Conservation (phyloP, 2,797 vertebrate genomes). For the Heterohyrax brucei region DNA sequence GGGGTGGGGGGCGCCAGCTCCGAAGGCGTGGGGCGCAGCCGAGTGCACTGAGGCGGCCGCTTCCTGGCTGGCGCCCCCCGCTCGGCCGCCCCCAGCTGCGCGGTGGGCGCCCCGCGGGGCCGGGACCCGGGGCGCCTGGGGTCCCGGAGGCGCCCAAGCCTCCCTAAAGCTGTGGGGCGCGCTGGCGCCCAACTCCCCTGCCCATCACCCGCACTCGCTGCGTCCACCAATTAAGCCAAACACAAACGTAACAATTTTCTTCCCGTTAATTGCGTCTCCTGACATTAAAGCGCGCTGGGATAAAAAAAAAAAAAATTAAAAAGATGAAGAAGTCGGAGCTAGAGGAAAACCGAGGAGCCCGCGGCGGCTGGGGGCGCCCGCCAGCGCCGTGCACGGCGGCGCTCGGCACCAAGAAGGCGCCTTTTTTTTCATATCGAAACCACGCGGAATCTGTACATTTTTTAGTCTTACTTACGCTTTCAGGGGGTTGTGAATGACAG, state of each 20-base stretch:
- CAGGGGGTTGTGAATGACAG: constrained; percentile 99
- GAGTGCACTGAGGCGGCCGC: constrained; percentile 72
- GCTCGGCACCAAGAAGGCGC: constrained; percentile 90
- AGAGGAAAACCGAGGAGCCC: constrained; percentile 86
- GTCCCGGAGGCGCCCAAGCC: constrained; percentile 71
- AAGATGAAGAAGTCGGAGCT: constrained; percentile 86
- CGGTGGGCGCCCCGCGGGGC: constrained; percentile 50
- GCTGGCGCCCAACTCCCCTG: not conserved
- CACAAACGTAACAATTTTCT: constrained; percentile 85
- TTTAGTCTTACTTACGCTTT: constrained; percentile 98
- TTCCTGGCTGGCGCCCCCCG: constrained; percentile 53
- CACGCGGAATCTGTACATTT: constrained; percentile 93
- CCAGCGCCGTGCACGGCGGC: constrained; percentile 85
- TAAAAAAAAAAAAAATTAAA: constrained; percentile 77
- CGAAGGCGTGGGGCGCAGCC: constrained; percentile 74
- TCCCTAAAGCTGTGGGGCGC: constrained; percentile 59
- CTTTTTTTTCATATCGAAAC: constrained; percentile 93
- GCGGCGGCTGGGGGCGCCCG: constrained; percentile 82
- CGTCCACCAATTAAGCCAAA: constrained; percentile 79
- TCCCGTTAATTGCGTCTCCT: constrained; percentile 90
- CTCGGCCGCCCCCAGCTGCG: constrained; percentile 32
- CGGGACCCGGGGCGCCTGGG: constrained; percentile 73
- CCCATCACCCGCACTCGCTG: not conserved
- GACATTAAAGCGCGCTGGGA: constrained; percentile 85
- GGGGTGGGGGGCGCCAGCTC: constrained; percentile 45